Evolutionary conservation across 2,888 invertebrate species (phyloP).

Genomic region (Agrochola circellaris): DNA sequence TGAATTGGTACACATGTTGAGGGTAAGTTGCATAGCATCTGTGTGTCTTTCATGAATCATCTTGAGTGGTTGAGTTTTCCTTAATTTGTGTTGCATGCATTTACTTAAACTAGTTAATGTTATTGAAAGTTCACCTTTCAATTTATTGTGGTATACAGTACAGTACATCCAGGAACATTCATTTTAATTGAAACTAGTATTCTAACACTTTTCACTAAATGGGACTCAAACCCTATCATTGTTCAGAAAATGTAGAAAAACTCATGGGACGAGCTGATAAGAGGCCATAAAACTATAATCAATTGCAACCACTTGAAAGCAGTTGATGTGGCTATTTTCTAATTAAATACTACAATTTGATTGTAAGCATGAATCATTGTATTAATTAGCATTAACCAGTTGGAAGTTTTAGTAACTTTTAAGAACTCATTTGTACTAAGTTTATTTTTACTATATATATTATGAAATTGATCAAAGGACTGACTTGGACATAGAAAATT

Average conservation of each 20-base stretch:
- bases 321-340: constrained; percentile 10
- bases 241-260: not conserved
- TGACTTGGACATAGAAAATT: not conserved
- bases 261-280: constrained; percentile 12
- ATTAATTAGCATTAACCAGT: not conserved
- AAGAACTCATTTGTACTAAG: not conserved
- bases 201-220: not conserved
- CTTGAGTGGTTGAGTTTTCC: constrained; percentile 8
- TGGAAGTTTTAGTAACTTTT: not conserved
- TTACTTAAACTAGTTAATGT: not conserved
- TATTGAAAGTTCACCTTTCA: not conserved
- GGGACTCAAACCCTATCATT: not conserved
- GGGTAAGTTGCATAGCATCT: constrained; percentile 91
- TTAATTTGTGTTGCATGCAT: not conserved
- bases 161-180: not conserved
- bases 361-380: not conserved
- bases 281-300: constrained; percentile 19
- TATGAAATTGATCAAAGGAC: not conserved
- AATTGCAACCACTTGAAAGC: constrained; percentile 17
- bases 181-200: not conserved
- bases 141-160: not conserved
- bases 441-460: not conserved
- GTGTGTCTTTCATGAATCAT: not conserved
- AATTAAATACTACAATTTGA: constrained; percentile 14
- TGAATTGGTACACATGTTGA: constrained; percentile 98